phyloP scores from a whole-genome alignment of 2,113 vertebrate genomes.

The Strix uralensis region DNA sequence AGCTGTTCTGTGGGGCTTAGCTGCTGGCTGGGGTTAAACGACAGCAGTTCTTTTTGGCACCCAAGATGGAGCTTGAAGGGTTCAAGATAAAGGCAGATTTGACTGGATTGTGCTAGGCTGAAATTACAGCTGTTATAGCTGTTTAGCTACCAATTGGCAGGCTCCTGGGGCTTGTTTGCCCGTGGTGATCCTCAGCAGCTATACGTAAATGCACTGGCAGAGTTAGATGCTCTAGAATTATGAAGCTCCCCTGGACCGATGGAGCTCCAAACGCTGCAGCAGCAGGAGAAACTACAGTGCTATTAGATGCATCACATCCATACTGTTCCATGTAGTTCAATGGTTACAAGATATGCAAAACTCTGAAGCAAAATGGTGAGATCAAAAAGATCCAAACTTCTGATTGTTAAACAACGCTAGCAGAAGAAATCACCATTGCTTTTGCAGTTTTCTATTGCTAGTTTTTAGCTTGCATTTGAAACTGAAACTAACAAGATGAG shows the following conservation, averaged over 20 bases:
- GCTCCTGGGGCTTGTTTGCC: background rate
- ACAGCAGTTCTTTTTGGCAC: background rate
- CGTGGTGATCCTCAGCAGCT: background rate
- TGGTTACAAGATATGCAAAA: background rate
- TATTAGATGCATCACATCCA: background rate
- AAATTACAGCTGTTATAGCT: background rate
- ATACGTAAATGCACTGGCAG: background rate
- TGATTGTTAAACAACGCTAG: background rate
- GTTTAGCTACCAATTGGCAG: background rate
- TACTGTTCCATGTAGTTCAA: background rate
- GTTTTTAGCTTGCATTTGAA: background rate
- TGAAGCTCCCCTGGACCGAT: background rate
- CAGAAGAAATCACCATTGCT: background rate
- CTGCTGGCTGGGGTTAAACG: background rate
- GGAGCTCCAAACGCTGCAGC: background rate
- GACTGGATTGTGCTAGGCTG: background rate
- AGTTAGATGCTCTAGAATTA: background rate
- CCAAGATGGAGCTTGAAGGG: too few species aligned
- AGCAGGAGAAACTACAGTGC: background rate
- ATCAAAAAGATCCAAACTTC: background rate
- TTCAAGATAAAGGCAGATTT: background rate
- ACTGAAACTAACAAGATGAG: background rate
- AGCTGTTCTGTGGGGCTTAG: background rate
- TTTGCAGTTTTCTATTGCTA: background rate
- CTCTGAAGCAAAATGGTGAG: background rate